Percentiles rank a stretch among this genome's conserved stretches.
Evolutionary conservation across 2,113 vertebrate species (phyloP).

Genomic region (Onychostruthus taczanowskii): DNA sequence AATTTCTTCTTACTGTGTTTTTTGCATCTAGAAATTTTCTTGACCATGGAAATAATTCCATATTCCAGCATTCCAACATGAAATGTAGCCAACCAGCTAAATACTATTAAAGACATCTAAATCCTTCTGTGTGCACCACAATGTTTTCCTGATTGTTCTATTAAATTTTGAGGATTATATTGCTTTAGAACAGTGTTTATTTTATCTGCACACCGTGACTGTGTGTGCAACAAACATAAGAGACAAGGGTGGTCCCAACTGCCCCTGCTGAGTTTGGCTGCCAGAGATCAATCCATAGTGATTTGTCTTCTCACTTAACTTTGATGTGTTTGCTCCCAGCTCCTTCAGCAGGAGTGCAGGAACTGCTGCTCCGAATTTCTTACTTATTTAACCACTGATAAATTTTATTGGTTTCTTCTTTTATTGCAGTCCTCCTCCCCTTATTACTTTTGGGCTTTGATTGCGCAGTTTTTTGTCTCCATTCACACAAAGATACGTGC

Average conservation of each 20-base stretch:
- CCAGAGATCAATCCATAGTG: rapidly evolving
- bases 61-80: no score
- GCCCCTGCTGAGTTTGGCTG: background rate
- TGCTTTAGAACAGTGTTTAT: background rate
- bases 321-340: background rate
- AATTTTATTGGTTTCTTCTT: background rate
- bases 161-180: background rate
- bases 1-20: background rate
- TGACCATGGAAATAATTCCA: background rate
- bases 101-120: background rate
- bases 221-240: background rate
- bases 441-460: background rate
- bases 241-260: background rate
- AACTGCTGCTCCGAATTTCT: background rate
- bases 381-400: background rate
- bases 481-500: background rate
- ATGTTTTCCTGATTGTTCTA: background rate
- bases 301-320: background rate
- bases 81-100: background rate
- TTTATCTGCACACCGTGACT: background rate
- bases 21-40: background rate
- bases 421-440: background rate
- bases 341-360: background rate
- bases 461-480: background rate
- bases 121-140: background rate